phyloP scores from a whole-genome alignment of 2,113 vertebrate genomes.

The Saimiri boliviensis region DNA sequence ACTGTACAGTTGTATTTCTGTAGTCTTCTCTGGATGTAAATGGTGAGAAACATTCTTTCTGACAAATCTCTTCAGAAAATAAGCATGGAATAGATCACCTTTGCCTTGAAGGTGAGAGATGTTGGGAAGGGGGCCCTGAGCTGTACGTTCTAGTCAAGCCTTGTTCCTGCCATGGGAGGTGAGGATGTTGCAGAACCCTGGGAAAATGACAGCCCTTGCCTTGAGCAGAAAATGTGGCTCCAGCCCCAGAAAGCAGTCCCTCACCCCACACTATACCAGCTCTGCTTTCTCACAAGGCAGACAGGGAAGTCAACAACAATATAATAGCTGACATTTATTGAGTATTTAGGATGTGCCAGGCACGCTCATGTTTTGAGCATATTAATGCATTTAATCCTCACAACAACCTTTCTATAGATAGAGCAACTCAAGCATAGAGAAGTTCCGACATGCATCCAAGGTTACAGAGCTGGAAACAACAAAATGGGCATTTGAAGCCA shows the following conservation, averaged over 20 bases:
- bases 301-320: neutral
- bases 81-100: neutral
- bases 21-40: neutral
- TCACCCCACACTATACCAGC: neutral
- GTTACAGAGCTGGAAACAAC: neutral
- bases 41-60: constrained; percentile 14
- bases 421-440: neutral
- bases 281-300: neutral
- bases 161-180: neutral
- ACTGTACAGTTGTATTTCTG: neutral
- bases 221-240: neutral
- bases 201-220: neutral
- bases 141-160: neutral
- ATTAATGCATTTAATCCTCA: neutral
- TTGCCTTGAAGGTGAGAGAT: neutral
- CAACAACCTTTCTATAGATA: neutral
- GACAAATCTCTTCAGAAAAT: constrained; percentile 21
- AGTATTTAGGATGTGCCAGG: neutral
- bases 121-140: neutral
- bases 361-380: neutral
- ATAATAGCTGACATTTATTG: neutral
- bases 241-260: neutral
- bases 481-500: neutral
- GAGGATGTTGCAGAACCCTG: neutral
- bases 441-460: neutral